Percentiles rank a stretch among this genome's conserved stretches.
phyloP scores from a whole-genome alignment of 53 echinoderm and acorn worm genomes.

The Paracentrotus lividus region DNA sequence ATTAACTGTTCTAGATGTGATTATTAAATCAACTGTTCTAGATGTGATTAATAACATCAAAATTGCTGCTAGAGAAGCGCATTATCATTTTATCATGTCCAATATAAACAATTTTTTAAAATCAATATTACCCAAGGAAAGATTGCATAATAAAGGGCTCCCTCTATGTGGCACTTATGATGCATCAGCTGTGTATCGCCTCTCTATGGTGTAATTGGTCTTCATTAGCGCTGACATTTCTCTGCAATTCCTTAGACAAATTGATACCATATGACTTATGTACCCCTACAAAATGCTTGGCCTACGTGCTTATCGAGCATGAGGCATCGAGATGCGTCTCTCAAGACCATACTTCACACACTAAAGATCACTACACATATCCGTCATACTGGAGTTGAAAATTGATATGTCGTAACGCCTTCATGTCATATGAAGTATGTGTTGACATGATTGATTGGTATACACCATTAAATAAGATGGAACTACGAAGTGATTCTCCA shows the following conservation, averaged over 20 bases:
- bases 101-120: no score
- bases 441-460: neutral
- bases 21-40: no score
- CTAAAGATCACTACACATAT: neutral
- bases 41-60: neutral
- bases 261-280: neutral
- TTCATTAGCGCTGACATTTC: conserved; percentile 59
- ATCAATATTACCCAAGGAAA: neutral
- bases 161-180: neutral
- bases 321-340: neutral
- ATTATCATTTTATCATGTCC: no score
- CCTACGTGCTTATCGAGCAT: neutral
- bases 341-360: neutral
- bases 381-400: neutral
- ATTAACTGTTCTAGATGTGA: no score
- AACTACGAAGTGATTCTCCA: neutral
- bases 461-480: no score
- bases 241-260: conserved; percentile 37
- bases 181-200: neutral
- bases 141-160: neutral
- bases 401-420: conserved; percentile 10
- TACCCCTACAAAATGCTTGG: neutral
- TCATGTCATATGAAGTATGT: neutral
- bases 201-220: conserved; percentile 15
- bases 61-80: no score